These are phyloP conservation scores for Corydoras sp. DNA, from an alignment of 2,113 vertebrate species.

Conservation along the genomic window DNA sequence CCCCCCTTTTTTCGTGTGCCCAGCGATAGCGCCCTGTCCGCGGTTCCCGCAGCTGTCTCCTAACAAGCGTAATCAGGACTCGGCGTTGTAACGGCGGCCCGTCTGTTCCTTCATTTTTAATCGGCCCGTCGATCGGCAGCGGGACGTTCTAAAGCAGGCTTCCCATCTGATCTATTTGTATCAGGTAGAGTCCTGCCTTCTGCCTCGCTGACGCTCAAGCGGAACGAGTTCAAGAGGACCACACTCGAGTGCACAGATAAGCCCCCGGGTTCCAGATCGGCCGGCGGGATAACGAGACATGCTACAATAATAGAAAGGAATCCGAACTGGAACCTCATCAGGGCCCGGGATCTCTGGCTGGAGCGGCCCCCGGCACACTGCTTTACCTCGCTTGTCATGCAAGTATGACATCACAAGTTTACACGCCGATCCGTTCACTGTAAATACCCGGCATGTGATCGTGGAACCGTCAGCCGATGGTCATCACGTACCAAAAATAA, in stretches of 20 bases:
- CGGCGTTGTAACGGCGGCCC: too few relatives aligned
- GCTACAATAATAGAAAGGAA: constrained; percentile 39
- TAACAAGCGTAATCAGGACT: too few relatives aligned
- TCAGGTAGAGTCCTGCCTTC: constrained; percentile 8
- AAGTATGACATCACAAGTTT: constrained; percentile 36
- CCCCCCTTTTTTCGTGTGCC: too few relatives aligned
- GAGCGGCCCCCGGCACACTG: constrained; percentile 15
- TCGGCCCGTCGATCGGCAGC: too few relatives aligned
- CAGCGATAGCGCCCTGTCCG: too few relatives aligned
- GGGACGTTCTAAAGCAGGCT: background rate
- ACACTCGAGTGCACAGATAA: constrained; percentile 33
- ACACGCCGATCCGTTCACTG: constrained; percentile 1
- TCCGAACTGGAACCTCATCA: constrained; percentile 26
- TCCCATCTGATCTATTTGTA: constrained; percentile 28
- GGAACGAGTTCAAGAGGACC: constrained; percentile 27
- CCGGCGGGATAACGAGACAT: constrained; percentile 27
- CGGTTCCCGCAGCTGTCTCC: too few relatives aligned
- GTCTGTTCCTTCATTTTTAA: too few relatives aligned
- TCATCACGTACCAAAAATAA: constrained; percentile 11
- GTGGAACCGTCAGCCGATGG: background rate
- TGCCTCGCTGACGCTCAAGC: constrained; percentile 24
- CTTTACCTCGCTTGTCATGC: constrained; percentile 28
- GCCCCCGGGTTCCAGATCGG: constrained; percentile 31
- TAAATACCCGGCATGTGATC: background rate
- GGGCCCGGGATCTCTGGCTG: constrained; percentile 18